Conservation (phyloP, 2,113 vertebrate genomes). For the Tinamus guttatus region DNA sequence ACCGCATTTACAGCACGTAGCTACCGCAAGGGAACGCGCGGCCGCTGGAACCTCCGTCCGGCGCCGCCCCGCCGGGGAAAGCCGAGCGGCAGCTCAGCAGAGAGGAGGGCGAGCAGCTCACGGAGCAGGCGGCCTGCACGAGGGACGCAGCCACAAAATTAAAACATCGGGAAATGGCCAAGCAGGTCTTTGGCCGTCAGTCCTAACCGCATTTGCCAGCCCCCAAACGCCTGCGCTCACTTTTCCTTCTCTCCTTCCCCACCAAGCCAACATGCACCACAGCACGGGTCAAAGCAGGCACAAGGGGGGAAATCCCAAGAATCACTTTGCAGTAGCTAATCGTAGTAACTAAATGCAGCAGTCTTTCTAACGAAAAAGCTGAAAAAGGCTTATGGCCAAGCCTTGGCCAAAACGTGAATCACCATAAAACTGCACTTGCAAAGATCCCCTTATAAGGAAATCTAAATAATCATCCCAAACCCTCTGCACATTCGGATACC, state of each 20-base stretch:
- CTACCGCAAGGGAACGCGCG: rapidly evolving
- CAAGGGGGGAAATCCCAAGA: rapidly evolving
- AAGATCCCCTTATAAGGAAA: slow-evolving; percentile 61
- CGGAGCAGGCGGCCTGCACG: rapidly evolving
- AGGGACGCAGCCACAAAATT: too few species aligned
- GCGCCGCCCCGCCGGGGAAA: not conserved
- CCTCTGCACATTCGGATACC: not conserved
- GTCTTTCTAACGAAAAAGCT: not conserved
- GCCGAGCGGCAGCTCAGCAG: not conserved
- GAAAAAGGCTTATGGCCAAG: not conserved
- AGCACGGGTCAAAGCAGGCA: not conserved
- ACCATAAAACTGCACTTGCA: not conserved
- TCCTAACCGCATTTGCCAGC: not conserved
- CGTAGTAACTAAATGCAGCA: not conserved
- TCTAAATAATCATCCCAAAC: not conserved
- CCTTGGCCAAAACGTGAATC: slow-evolving; percentile 43
- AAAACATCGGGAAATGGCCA: not conserved
- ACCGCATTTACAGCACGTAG: not conserved
- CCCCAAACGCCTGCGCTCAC: rapidly evolving
- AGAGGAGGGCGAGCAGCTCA: not conserved
- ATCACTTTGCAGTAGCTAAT: not conserved
- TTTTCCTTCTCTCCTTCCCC: not conserved
- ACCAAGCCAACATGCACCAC: rapidly evolving
- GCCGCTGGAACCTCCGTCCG: not conserved
- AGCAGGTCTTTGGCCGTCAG: not conserved